Evolutionary conservation across 92 coral and sea anemone species (phyloP).

Genomic region (Epizoanthus illoricatus): DNA sequence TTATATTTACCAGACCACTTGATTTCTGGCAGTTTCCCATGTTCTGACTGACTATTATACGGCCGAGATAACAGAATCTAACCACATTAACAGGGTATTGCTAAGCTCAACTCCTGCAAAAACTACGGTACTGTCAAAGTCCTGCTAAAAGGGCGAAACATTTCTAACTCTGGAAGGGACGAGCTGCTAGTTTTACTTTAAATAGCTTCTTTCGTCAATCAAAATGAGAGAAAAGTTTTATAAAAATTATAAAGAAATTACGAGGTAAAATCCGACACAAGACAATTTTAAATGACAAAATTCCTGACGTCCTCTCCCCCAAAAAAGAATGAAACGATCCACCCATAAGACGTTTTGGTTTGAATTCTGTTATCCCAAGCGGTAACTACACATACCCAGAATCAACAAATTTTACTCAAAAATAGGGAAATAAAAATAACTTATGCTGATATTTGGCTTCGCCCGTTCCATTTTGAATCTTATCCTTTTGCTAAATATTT

Average conservation of each 20-base stretch:
- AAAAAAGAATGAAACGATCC: not conserved
- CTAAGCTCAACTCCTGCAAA: not conserved
- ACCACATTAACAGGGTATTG: not conserved
- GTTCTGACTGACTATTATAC: not conserved
- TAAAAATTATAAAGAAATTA: no score
- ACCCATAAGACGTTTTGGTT: not conserved
- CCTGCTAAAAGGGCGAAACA: not conserved
- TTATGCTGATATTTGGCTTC: constrained; percentile 6
- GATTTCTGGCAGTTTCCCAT: not conserved
- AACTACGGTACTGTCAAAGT: not conserved
- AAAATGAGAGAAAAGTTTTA: no score
- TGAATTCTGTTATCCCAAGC: constrained; percentile 5
- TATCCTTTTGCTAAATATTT: not conserved
- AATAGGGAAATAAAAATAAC: constrained; percentile 23
- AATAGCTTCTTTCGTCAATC: no score
- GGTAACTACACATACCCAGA: not conserved
- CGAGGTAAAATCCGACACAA: not conserved
- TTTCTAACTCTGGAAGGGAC: no score
- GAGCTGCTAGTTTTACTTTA: no score
- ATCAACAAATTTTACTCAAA: constrained; percentile 1
- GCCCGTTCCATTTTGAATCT: not conserved
- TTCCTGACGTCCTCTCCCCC: not conserved
- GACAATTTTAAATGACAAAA: not conserved
- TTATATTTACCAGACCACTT: no score
- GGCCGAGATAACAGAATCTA: constrained; percentile 8